phyloP scores from a whole-genome alignment of 2,797 vertebrate species.

The Pangasius sanitwongsei region DNA sequence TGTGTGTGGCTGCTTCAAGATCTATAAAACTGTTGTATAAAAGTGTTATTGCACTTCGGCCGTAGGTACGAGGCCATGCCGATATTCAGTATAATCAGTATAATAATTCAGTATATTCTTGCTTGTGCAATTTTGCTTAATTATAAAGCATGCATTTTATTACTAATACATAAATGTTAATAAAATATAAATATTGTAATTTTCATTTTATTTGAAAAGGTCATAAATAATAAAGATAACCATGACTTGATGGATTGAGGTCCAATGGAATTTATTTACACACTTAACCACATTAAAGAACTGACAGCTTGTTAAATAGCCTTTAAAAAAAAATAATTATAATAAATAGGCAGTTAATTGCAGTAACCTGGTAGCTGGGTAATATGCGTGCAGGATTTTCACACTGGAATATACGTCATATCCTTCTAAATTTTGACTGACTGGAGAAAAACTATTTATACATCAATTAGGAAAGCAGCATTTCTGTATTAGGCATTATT shows the following conservation, averaged over 20 bases:
- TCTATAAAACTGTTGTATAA: background rate
- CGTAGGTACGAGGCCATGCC: background rate
- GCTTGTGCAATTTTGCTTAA: background rate
- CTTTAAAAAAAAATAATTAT: background rate
- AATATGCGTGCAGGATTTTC: background rate
- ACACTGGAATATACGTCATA: background rate
- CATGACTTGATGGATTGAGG: background rate
- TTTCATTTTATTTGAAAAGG: background rate
- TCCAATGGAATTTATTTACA: background rate
- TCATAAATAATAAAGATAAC: background rate
- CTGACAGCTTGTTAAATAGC: background rate
- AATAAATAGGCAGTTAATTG: background rate
- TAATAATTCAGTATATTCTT: too few species aligned
- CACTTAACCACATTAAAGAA: background rate
- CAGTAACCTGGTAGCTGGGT: background rate
- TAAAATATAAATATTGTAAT: background rate
- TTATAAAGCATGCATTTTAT: background rate
- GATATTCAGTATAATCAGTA: background rate
- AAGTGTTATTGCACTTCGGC: background rate
- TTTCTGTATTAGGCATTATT: background rate
- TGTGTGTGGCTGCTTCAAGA: background rate
- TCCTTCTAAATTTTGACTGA: background rate
- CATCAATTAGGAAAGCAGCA: background rate
- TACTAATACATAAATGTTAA: background rate
- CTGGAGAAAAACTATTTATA: background rate